These are phyloP conservation scores for Cavia aperea DNA, from an alignment of 2,113 vertebrate species.

Conservation along the genomic window DNA sequence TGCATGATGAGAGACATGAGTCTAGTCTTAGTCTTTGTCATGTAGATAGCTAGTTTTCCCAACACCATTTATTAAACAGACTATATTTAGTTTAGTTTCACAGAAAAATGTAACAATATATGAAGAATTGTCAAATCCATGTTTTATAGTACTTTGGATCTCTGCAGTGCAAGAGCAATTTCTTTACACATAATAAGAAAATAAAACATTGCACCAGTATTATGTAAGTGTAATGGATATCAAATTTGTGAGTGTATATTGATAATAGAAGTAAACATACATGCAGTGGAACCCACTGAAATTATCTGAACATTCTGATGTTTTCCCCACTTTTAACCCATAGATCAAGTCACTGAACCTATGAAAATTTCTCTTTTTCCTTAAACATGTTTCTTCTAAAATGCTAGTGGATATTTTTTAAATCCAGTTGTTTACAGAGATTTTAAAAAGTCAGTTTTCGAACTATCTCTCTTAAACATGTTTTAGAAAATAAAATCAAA, in stretches of 20 bases:
- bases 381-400: not conserved
- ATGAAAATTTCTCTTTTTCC: not conserved
- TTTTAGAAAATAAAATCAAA: constrained; percentile 21
- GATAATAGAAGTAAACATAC: not conserved
- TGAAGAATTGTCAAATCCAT: not conserved
- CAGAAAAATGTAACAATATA: not conserved
- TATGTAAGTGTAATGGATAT: not conserved
- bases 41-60: no score
- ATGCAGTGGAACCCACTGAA: not conserved
- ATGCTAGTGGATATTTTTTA: not conserved
- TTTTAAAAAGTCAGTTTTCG: not conserved
- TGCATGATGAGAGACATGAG: no score
- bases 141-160: not conserved
- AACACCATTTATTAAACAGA: no score
- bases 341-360: not conserved
- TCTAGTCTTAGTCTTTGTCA: no score
- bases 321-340: not conserved
- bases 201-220: not conserved
- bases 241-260: not conserved
- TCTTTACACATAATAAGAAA: constrained; percentile 15
- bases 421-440: not conserved
- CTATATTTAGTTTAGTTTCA: not conserved
- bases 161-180: not conserved
- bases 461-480: not conserved
- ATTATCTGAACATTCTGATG: not conserved